These are phyloP conservation scores for Trissoscelio sp. DNA, from an alignment of 2,888 invertebrate species.

Conservation along the genomic window DNA sequence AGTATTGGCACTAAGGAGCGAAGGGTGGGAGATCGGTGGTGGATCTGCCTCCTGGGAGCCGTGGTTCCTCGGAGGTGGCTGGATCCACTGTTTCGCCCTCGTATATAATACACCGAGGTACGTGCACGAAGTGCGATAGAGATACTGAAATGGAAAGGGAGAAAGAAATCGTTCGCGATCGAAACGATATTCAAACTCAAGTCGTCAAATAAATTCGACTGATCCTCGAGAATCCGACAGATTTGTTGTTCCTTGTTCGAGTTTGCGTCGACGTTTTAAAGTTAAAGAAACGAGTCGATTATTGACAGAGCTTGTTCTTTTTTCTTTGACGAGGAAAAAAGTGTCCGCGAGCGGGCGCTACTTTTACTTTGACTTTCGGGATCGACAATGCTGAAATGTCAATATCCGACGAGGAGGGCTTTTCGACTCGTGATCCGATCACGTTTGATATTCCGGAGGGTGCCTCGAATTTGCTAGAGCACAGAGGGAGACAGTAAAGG, in stretches of 20 bases:
- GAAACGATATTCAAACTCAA: conserved; percentile 25
- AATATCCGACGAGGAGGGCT: conserved; percentile 58
- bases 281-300: conserved; percentile 40
- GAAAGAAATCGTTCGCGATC: neutral
- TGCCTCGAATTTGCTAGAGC: conserved; percentile 51
- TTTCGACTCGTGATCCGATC: conserved; percentile 66
- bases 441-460: conserved; percentile 67
- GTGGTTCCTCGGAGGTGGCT: conserved; percentile 73
- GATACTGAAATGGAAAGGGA: conserved; percentile 28
- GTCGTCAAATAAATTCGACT: conserved; percentile 41
- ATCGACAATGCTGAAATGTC: conserved; percentile 57
- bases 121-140: conserved; percentile 64
- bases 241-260: conserved; percentile 42
- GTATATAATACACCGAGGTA: conserved; percentile 77
- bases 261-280: conserved; percentile 22
- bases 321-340: conserved; percentile 13
- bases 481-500: conserved; percentile 66
- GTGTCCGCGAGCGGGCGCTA: conserved; percentile 3
- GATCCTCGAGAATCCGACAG: conserved; percentile 41
- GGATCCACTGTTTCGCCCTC: conserved; percentile 76
- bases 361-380: conserved; percentile 17
- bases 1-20: conserved; percentile 76
- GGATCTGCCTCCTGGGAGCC: conserved; percentile 75
- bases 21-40: conserved; percentile 45
- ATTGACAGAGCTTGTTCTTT: conserved; percentile 30